A percentile compares a stretch with the other conserved stretches of the same genome.
Evolutionary conservation across 2,797 vertebrate genomes (phyloP).

Genomic region (Cynodonichthys magdalenae): DNA sequence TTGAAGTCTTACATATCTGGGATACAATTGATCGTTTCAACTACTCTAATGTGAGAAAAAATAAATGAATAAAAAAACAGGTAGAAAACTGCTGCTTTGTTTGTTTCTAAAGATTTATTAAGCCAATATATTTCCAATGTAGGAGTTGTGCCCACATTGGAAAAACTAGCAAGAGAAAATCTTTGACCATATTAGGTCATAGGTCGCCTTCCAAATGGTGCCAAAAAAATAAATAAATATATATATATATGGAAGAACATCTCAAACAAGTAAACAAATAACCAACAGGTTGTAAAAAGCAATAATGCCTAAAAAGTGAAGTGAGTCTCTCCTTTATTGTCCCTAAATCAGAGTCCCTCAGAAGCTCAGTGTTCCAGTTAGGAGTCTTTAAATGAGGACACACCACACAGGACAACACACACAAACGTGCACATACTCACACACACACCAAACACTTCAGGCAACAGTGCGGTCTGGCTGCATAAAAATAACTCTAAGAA

Average conservation of each 20-base stretch:
- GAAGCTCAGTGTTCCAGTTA: slow-evolving; percentile 68
- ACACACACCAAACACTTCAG: slow-evolving; percentile 7
- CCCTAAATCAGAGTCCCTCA: slow-evolving; percentile 40
- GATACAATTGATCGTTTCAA: too few species aligned
- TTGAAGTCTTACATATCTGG: too few species aligned
- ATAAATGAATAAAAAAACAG: too few species aligned
- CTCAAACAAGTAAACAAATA: neutral
- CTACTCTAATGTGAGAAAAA: too few species aligned
- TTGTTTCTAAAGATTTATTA: too few species aligned
- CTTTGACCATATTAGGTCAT: too few species aligned
- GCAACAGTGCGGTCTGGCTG: neutral
- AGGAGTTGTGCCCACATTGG: too few species aligned
- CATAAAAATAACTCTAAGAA: neutral
- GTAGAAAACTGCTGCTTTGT: too few species aligned
- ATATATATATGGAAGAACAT: neutral
- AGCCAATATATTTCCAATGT: too few species aligned
- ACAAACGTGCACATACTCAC: neutral
- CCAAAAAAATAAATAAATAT: too few species aligned
- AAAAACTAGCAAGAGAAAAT: too few species aligned
- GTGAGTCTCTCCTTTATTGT: neutral
- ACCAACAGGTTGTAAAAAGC: neutral
- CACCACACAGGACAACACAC: slow-evolving; percentile 61
- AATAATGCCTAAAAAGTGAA: neutral
- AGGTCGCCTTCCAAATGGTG: too few species aligned
- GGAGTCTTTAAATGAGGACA: slow-evolving; percentile 63